phyloP scores from a whole-genome alignment of 2,113 vertebrate species.

The Carassius auratus region DNA sequence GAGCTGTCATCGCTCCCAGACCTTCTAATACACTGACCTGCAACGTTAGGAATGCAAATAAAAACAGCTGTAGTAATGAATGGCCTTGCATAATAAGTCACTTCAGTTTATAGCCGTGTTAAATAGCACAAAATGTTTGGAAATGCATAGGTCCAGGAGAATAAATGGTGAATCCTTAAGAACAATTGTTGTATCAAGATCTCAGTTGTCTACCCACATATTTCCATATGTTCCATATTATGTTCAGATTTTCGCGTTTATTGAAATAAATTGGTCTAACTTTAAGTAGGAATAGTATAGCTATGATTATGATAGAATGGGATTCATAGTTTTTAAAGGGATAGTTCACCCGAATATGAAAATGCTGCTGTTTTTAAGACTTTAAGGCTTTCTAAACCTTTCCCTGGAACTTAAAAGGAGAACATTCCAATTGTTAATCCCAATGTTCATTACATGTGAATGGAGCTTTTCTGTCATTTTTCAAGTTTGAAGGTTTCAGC shows the following conservation, averaged over 20 bases:
- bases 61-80: constrained; percentile 41
- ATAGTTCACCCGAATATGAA: neutral
- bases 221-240: neutral
- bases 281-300: neutral
- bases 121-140: constrained; percentile 28
- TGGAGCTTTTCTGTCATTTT: neutral
- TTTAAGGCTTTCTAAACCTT: neutral
- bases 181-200: neutral
- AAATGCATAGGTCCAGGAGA: neutral
- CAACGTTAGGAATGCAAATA: constrained; percentile 37
- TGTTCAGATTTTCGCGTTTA: neutral
- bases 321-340: neutral
- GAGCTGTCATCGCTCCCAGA: constrained; percentile 44
- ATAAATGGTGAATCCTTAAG: neutral
- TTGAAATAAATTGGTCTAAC: neutral
- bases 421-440: neutral
- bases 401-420: neutral
- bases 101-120: constrained; percentile 41
- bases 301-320: neutral
- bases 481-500: neutral
- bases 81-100: constrained; percentile 33
- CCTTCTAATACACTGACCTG: constrained; percentile 16
- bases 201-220: neutral
- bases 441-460: neutral
- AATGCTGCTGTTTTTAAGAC: neutral